A percentile compares a stretch with the other conserved stretches of the same genome.
These are phyloP conservation scores for Melinaea marsaeus DNA, from an alignment of 2,888 invertebrate genomes.

Conservation along the genomic window DNA sequence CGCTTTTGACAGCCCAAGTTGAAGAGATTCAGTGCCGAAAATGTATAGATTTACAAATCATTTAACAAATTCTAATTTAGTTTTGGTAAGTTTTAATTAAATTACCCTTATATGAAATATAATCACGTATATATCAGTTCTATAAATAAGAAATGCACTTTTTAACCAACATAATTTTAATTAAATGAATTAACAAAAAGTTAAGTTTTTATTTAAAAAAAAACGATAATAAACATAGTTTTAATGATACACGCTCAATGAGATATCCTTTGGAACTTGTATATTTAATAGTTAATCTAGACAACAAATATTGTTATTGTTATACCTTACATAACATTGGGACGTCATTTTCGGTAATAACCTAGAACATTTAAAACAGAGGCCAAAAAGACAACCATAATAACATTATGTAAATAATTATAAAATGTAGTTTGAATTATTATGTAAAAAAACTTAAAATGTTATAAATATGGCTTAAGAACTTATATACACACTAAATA, in stretches of 20 bases:
- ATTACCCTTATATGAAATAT: not conserved
- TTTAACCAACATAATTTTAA: not conserved
- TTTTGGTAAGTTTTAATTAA: conserved; percentile 55
- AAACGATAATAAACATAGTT: not conserved
- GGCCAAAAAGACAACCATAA: not conserved
- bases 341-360: conserved; percentile 65
- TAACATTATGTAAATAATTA: no score
- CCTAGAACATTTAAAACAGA: conserved; percentile 45
- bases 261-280: not conserved
- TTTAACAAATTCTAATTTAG: conserved; percentile 61
- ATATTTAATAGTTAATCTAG: not conserved
- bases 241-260: not conserved
- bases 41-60: conserved; percentile 71
- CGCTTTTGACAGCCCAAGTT: conserved; percentile 66
- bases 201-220: not conserved
- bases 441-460: not conserved
- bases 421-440: no score
- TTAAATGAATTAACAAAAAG: not conserved
- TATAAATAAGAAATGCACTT: not conserved
- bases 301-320: conserved; percentile 45
- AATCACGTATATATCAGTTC: not conserved
- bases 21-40: conserved; percentile 66
- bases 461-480: not conserved
- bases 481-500: not conserved
- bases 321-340: conserved; percentile 69